These are phyloP conservation scores for Phengaris arion DNA, from an alignment of 2,888 invertebrate genomes.

Conservation along the genomic window DNA sequence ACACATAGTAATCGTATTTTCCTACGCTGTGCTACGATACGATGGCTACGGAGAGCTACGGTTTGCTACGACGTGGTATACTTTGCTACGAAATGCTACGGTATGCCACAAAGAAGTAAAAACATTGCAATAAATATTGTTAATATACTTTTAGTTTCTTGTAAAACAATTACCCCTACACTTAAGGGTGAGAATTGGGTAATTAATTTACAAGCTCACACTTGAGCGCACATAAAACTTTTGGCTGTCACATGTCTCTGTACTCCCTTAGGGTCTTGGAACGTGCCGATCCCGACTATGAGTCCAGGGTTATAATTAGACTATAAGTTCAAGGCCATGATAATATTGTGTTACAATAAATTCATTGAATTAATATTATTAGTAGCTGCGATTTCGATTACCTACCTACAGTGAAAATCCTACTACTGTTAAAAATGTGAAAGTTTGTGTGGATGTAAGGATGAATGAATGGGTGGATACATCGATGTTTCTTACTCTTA, in stretches of 20 bases:
- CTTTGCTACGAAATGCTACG: not conserved
- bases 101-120: too few species aligned
- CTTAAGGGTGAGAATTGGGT: not conserved
- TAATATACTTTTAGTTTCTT: not conserved
- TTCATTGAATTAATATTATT: too few species aligned
- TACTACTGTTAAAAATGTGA: too few species aligned
- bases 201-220: constrained; percentile 4
- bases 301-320: not conserved
- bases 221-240: constrained; percentile 1
- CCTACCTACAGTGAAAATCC: too few species aligned
- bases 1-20: too few species aligned
- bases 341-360: not conserved
- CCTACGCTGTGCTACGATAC: too few species aligned
- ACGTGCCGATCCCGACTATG: not conserved
- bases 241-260: not conserved
- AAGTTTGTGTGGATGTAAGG: too few species aligned
- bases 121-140: too few species aligned
- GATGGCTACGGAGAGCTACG: not conserved
- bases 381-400: too few species aligned
- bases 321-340: not conserved
- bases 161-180: not conserved
- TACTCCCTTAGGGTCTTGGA: not conserved
- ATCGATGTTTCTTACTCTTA: too few species aligned
- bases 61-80: not conserved
- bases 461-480: too few species aligned